Percentiles rank a stretch among this genome's conserved stretches.
Conservation (phyloP, 2,113 vertebrate species). For the Glareola pratincola region DNA sequence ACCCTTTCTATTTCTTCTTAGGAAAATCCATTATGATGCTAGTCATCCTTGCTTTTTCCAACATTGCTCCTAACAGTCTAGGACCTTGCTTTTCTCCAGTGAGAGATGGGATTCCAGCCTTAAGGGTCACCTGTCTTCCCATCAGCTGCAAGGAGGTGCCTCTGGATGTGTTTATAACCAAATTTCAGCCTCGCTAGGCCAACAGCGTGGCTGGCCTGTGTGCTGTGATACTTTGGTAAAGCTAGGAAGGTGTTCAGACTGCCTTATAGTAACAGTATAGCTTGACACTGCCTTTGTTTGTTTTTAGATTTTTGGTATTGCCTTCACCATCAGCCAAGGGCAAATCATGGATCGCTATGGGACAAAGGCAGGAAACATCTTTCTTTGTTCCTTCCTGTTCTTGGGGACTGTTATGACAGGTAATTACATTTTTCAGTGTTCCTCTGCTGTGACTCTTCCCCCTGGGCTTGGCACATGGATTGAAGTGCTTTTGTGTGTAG, state of each 20-base stretch:
- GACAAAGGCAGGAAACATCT: constrained; percentile 84
- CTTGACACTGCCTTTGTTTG: neutral
- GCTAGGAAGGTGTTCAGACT: neutral
- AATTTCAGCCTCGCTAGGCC: neutral
- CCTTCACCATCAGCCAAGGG: constrained; percentile 91
- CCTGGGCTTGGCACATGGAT: neutral
- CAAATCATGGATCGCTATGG: constrained; percentile 85
- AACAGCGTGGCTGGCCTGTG: neutral
- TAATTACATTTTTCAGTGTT: constrained; percentile 55
- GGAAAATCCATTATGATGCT: neutral
- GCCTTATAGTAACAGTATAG: neutral
- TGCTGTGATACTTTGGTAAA: neutral
- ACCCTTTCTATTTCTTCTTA: neutral
- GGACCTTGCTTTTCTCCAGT: neutral
- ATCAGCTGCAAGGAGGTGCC: neutral
- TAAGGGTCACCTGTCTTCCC: neutral
- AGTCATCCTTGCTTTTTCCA: neutral
- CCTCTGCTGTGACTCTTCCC: neutral
- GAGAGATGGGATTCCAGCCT: neutral
- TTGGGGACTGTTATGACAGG: constrained; percentile 87
- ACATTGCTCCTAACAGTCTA: neutral
- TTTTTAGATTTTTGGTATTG: constrained; percentile 91
- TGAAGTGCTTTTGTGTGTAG: neutral
- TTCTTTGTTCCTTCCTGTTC: constrained; percentile 85
- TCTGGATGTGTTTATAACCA: neutral